Conservation (phyloP, 2,888 invertebrate genomes). For the Autographa pulchrina region DNA sequence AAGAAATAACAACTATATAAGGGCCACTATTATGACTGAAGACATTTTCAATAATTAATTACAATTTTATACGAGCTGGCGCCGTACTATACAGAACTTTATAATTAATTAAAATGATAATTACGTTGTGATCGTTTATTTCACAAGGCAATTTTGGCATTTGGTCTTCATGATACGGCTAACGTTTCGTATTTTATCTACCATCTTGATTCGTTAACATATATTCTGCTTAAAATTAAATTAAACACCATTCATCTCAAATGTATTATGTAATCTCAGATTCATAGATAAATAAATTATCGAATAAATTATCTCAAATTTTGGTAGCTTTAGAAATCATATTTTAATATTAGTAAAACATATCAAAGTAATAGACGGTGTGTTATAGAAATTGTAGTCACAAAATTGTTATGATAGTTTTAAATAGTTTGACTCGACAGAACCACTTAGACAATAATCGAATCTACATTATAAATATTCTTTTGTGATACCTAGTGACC, state of each 20-base stretch:
- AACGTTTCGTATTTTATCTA: no score
- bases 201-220: no score
- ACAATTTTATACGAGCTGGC: not conserved
- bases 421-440: constrained; percentile 29
- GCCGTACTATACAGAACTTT: not conserved
- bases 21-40: not conserved
- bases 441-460: constrained; percentile 47
- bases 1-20: constrained; percentile 36
- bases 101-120: no score
- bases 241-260: not conserved
- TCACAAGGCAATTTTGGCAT: no score
- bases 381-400: constrained; percentile 6
- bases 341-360: constrained; percentile 31
- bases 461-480: constrained; percentile 37
- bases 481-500: constrained; percentile 57
- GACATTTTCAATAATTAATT: not conserved
- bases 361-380: constrained; percentile 28
- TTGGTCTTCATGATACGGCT: no score
- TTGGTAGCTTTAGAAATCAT: not conserved
- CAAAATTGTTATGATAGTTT: constrained; percentile 6
- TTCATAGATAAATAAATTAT: not conserved
- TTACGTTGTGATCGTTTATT: no score
- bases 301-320: not conserved
- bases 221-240: not conserved
- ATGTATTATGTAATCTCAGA: not conserved